A percentile compares a stretch with the other conserved stretches of the same genome.
These are phyloP conservation scores for Cebuella pygmaea DNA, from an alignment of 2,797 vertebrate genomes.

Conservation along the genomic window DNA sequence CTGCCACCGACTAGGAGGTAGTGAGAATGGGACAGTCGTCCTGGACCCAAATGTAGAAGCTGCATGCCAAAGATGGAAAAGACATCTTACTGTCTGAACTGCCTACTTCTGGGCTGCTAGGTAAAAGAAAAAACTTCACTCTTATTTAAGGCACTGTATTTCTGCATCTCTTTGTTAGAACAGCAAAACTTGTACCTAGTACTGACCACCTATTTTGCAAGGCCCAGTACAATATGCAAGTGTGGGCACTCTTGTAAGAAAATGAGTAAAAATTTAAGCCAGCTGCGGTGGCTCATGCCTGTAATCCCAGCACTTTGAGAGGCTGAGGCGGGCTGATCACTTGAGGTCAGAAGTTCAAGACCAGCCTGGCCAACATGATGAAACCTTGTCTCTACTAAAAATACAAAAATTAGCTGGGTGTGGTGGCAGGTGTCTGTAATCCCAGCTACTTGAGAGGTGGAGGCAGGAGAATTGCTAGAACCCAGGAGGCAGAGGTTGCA, in stretches of 20 bases:
- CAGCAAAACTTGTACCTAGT: neutral
- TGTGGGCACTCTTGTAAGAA: neutral
- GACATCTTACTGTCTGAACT: neutral
- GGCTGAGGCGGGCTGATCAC: neutral
- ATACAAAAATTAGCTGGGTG: neutral
- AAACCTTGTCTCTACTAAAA: neutral
- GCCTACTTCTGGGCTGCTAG: neutral
- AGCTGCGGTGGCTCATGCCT: neutral
- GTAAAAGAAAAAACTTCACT: neutral
- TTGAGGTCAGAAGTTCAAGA: neutral
- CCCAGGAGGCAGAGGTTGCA: neutral
- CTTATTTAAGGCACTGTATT: neutral
- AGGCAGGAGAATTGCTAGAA: neutral
- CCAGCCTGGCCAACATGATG: neutral
- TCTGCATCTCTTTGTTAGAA: neutral
- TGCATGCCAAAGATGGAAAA: neutral
- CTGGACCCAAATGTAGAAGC: neutral
- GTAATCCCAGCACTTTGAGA: neutral
- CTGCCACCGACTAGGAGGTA: neutral
- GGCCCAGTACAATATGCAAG: neutral
- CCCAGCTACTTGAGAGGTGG: neutral
- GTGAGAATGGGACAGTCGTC: neutral
- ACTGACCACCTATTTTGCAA: neutral
- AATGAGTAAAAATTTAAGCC: neutral
- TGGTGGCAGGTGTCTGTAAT: neutral